Conservation (phyloP, 1,140 invertebrate genomes). For the Drosophila murphyi region DNA sequence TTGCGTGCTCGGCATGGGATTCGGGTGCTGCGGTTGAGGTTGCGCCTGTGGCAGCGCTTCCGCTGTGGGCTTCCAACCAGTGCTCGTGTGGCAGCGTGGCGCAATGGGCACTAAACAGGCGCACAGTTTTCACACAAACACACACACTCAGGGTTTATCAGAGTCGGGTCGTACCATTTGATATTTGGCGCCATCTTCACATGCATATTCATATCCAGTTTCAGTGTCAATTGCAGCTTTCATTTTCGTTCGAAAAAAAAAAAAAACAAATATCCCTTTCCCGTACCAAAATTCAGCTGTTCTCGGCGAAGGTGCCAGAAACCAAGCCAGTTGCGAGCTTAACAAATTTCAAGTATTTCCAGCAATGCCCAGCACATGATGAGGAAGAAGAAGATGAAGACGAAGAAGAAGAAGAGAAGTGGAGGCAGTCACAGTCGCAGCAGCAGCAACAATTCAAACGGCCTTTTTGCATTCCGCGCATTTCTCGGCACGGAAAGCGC, state of each 20-base stretch:
- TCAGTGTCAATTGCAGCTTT: conserved; percentile 43
- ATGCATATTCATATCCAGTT: conserved; percentile 9
- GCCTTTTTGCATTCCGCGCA: conserved; percentile 75
- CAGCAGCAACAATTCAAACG: conserved; percentile 29
- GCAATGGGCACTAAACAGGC: conserved; percentile 6
- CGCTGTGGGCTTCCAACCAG: conserved; percentile 28
- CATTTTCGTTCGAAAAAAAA: conserved; percentile 13
- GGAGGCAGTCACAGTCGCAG: neutral
- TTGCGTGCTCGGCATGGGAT: neutral
- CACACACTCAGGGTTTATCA: neutral
- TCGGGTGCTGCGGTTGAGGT: neutral
- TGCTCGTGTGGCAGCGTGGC: conserved; percentile 63
- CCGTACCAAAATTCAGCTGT: neutral
- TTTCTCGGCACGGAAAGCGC: conserved; percentile 48
- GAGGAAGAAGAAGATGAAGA: conserved; percentile 11
- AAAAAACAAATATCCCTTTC: neutral
- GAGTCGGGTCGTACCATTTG: neutral
- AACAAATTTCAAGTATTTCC: conserved; percentile 69
- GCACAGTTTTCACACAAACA: neutral
- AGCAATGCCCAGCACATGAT: conserved; percentile 29
- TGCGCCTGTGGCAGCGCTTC: neutral
- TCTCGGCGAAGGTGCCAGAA: conserved; percentile 10
- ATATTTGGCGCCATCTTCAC: neutral
- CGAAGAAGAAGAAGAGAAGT: conserved; percentile 9
- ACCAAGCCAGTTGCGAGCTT: conserved; percentile 11